Evolutionary conservation across 2,888 invertebrate genomes (phyloP).

Genomic region (Protophormia terraenovae): DNA sequence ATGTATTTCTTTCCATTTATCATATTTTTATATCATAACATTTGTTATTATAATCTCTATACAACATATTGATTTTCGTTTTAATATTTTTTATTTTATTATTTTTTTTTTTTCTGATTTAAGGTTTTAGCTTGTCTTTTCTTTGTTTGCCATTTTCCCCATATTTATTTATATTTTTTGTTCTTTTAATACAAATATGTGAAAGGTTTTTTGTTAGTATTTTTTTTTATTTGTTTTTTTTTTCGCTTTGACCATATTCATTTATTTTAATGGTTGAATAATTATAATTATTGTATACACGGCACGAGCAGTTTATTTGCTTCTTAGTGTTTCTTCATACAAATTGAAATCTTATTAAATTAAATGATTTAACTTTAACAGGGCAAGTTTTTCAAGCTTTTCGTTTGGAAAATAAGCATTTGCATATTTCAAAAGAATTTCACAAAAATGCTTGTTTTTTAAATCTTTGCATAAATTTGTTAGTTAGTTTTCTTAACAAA

Average conservation of each 20-base stretch:
- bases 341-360: neutral
- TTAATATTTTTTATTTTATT: no score
- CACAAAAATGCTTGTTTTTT: no score
- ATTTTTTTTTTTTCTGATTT: neutral
- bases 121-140: neutral
- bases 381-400: no score
- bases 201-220: neutral
- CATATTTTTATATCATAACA: neutral
- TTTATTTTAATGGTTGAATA: constrained; percentile 6
- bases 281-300: neutral
- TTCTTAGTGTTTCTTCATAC: neutral
- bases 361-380: neutral
- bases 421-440: constrained; percentile 1
- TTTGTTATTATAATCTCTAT: no score
- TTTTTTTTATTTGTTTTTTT: neutral
- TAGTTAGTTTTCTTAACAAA: no score
- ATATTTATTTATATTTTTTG: neutral
- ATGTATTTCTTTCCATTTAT: neutral
- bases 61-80: constrained; percentile 14
- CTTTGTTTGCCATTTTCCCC: neutral
- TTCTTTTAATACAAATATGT: neutral
- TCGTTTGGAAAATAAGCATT: no score
- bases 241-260: neutral
- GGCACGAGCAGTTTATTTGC: neutral
- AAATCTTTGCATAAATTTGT: no score